Evolutionary conservation across 2,113 vertebrate species (phyloP), one percentile per base, ranked within the genome.

Genomic region (Suricata suricatta): DNA sequence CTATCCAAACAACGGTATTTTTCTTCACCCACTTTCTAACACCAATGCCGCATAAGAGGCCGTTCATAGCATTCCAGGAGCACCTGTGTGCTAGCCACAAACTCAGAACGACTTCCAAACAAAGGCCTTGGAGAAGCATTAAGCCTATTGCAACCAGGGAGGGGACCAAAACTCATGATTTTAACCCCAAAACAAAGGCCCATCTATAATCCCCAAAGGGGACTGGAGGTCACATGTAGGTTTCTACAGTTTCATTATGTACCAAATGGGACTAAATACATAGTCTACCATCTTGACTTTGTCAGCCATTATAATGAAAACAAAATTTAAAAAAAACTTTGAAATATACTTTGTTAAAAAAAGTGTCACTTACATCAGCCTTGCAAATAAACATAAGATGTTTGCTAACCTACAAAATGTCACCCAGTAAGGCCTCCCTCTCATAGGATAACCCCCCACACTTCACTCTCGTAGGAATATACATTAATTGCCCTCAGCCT

Each of bases 401-500:
- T 96, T 92, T 97, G 74, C 92, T 95, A 95, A 90, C 84, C 84
- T 81, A 81, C 89, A 97, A 95, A 93, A 84, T 81, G 50, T 96
- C 92, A 90, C 87, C 92, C 93, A 96, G 54, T 63, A 69, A 83
- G 89, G 44, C 69, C 64, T 84, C 80, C 60, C 69, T 93, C 68
- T 90, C 83, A 31, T 6, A 80, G 87, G 89, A 95, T 76, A 95
- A 93, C 29, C 60, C 35, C 64, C 44, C 23, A 66, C 50, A 89
- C 66, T 90, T 92, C 0, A 0, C 27, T 97, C 97, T 96, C 97
- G 76, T 60, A 95, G 95, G 97, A 92, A 92, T 90, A 95, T 5
- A 19, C 80, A 96, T 88, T 98, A 97, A 97, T 86, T 96, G 84
- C 80, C 92, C 84, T 98, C 95, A 90, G 90, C 94, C 87, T 92